Percentiles rank a stretch among this genome's conserved stretches.
Conservation (phyloP, 2,888 invertebrate genomes). For the Elmis aenea region DNA sequence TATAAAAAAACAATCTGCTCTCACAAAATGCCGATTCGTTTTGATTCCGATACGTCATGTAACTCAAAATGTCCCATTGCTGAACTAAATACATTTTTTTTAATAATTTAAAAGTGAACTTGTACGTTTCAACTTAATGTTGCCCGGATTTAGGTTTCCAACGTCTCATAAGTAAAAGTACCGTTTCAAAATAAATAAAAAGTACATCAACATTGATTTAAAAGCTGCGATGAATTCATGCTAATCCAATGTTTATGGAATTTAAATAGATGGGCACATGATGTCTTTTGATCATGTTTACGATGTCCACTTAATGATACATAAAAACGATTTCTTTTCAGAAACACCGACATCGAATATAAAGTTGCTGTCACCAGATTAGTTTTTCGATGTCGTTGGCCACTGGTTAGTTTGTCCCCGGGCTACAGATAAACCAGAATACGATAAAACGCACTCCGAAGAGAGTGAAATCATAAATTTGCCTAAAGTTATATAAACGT, state of each 20-base stretch:
- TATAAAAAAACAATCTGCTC: too few species aligned
- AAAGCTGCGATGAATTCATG: background rate
- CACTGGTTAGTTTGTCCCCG: slow-evolving; percentile 11
- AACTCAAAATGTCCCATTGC: too few species aligned
- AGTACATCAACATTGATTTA: too few species aligned
- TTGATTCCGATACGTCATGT: too few species aligned
- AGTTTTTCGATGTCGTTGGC: slow-evolving; percentile 18
- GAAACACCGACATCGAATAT: slow-evolving; percentile 19
- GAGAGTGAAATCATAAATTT: background rate
- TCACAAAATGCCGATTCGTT: too few species aligned
- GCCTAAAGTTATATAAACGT: background rate
- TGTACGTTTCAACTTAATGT: too few species aligned
- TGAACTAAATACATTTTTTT: too few species aligned
- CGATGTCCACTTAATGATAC: slow-evolving; percentile 20
- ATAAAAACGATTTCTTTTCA: slow-evolving; percentile 21
- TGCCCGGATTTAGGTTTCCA: too few species aligned
- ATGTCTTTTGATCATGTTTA: slow-evolving; percentile 19
- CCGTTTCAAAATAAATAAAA: too few species aligned
- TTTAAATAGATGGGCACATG: slow-evolving; percentile 18
- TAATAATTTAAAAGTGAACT: too few species aligned
- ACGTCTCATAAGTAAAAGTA: too few species aligned
- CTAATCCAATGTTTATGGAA: slow-evolving; percentile 18
- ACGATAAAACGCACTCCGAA: too few species aligned
- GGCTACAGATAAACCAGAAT: slow-evolving; percentile 10
- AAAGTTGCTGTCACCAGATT: slow-evolving; percentile 22